Percentiles rank a stretch among this genome's conserved stretches.
Evolutionary conservation across 2,113 vertebrate species (phyloP).

Genomic region (Calyptommatus sinebrachiatus): DNA sequence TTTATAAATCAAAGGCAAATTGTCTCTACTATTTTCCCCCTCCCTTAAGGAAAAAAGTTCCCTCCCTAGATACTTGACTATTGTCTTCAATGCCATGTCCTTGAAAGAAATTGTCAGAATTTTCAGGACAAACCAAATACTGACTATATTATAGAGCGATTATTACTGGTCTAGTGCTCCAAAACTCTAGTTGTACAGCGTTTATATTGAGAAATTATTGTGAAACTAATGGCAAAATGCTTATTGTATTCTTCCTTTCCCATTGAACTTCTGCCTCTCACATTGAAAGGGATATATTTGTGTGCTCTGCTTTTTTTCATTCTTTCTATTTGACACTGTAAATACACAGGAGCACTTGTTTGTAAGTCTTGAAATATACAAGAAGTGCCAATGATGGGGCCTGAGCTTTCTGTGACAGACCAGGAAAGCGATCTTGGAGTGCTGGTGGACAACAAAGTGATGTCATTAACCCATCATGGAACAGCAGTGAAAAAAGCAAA

Average conservation of each 20-base stretch:
- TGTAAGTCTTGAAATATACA: not conserved
- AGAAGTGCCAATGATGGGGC: no score
- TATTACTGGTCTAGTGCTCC: not conserved
- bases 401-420: no score
- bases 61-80: slow-evolving; percentile 33
- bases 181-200: not conserved
- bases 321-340: not conserved
- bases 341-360: not conserved
- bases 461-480: no score
- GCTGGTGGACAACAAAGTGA: no score
- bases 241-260: not conserved
- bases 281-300: not conserved
- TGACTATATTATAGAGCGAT: not conserved
- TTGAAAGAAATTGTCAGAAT: slow-evolving; percentile 8
- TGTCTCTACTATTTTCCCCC: slow-evolving; percentile 38
- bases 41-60: slow-evolving; percentile 19
- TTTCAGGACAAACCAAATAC: slow-evolving; percentile 7
- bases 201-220: not conserved
- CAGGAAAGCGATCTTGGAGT: no score
- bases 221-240: not conserved
- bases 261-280: not conserved
- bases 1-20: slow-evolving; percentile 51
- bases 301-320: not conserved
- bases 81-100: slow-evolving; percentile 6
- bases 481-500: no score